A percentile compares a stretch with the other conserved stretches of the same genome.
Evolutionary conservation across 2,113 vertebrate genomes (phyloP).

Genomic region (Tetrax tetrax): DNA sequence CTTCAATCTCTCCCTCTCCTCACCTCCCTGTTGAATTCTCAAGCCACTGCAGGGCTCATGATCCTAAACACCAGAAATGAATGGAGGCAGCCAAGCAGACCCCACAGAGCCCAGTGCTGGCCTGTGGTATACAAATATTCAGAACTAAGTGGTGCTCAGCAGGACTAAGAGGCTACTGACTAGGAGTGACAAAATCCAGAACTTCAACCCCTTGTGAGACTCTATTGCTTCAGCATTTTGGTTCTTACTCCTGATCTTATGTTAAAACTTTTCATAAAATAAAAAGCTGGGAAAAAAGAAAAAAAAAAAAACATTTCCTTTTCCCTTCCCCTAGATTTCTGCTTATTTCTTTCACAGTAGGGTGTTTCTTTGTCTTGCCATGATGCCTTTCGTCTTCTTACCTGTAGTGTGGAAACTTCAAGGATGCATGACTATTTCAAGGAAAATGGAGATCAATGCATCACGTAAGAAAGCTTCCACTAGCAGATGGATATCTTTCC

Average conservation of each 20-base stretch:
- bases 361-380: background rate
- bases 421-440: background rate
- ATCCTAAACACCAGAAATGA: background rate
- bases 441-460: background rate
- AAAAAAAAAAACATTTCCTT: background rate
- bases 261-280: background rate
- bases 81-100: background rate
- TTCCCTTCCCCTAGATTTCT: background rate
- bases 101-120: fast-evolving
- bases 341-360: background rate
- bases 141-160: background rate
- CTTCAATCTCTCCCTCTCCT: background rate
- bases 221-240: background rate
- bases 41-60: background rate
- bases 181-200: background rate
- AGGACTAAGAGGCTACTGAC: background rate
- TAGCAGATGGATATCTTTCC: background rate
- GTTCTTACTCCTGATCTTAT: background rate
- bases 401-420: background rate
- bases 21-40: background rate
- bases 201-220: background rate
- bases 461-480: background rate
- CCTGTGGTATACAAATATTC: fast-evolving
- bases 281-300: background rate
- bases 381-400: background rate